Evolutionary conservation across 2,113 vertebrate species (phyloP).

Genomic region (Anoura caudifer): DNA sequence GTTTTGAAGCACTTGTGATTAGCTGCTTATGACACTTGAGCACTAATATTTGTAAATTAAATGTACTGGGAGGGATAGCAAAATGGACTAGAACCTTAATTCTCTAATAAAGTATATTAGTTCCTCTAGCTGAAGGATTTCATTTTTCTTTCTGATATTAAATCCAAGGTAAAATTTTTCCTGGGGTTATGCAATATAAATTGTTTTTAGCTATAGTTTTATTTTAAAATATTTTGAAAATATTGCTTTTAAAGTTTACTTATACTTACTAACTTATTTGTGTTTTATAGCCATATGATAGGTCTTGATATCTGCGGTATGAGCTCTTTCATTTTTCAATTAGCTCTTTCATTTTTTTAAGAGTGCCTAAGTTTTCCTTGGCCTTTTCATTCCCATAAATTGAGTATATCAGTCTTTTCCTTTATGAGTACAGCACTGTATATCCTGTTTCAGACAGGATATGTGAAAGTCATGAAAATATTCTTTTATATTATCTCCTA

Average conservation of each 20-base stretch:
- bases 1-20: not conserved
- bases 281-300: not conserved
- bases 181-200: constrained; percentile 3
- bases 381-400: not conserved
- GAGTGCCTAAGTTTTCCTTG: not conserved
- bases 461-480: not conserved
- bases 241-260: not conserved
- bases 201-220: not conserved
- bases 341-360: not conserved
- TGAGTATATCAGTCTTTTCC: not conserved
- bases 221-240: not conserved
- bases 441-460: not conserved
- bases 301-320: not conserved
- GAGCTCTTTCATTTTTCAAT: no score
- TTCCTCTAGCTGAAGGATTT: not conserved
- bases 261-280: not conserved
- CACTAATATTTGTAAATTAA: not conserved
- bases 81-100: not conserved
- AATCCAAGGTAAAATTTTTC: not conserved
- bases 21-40: not conserved
- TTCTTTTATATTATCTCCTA: not conserved
- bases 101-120: not conserved
- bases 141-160: not conserved
- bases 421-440: not conserved
- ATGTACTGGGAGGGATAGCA: not conserved